Conservation (phyloP, 1,140 invertebrate genomes). For the Drosophila equinoxialis region DNA sequence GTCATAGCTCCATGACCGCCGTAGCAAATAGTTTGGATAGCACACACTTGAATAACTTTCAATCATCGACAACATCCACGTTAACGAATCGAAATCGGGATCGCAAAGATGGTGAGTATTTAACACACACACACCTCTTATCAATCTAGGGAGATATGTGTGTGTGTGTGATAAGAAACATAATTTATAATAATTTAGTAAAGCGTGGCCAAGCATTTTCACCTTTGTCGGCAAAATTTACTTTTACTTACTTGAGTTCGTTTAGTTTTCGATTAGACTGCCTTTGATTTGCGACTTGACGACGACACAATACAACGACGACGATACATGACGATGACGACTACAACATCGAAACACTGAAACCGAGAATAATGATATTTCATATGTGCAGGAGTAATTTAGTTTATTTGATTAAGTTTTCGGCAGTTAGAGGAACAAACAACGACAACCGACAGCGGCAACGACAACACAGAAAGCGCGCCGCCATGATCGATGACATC, state of each 20-base stretch:
- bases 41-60: slow-evolving; percentile 85
- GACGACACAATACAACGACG: slow-evolving; percentile 44
- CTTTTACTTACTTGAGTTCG: slow-evolving; percentile 69
- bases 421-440: slow-evolving; percentile 41
- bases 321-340: slow-evolving; percentile 41
- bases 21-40: slow-evolving; percentile 87
- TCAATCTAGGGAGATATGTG: neutral
- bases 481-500: slow-evolving; percentile 78
- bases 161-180: slow-evolving; percentile 62
- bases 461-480: slow-evolving; percentile 64
- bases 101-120: slow-evolving; percentile 86
- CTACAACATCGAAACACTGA: slow-evolving; percentile 22
- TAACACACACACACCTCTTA: neutral
- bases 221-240: slow-evolving; percentile 78
- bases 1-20: slow-evolving; percentile 88
- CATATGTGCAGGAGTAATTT: slow-evolving; percentile 59
- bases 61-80: slow-evolving; percentile 84
- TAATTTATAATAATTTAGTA: slow-evolving; percentile 79
- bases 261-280: slow-evolving; percentile 80
- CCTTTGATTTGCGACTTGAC: slow-evolving; percentile 77
- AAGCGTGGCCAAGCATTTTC: slow-evolving; percentile 66
- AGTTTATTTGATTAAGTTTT: slow-evolving; percentile 79
- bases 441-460: slow-evolving; percentile 25
- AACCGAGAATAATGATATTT: slow-evolving; percentile 65
- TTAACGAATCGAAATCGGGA: slow-evolving; percentile 86